Base-by-base conservation (phyloP, 1,140 invertebrate genomes). In the Drosophila orosa region DNA sequence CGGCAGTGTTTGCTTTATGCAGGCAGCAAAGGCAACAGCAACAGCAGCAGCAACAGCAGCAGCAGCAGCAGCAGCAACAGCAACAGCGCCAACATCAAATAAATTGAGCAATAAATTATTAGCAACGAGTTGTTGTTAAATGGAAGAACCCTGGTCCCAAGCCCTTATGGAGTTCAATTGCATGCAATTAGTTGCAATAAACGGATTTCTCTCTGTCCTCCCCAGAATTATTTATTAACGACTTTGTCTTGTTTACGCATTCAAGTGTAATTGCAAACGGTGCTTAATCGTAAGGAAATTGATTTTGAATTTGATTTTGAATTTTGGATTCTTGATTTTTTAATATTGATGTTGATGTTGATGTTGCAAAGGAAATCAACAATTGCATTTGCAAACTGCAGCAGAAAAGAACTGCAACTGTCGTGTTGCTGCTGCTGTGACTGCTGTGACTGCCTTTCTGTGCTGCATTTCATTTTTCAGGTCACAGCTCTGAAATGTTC, bases 171-270 rank as follows among this genome's bases (percentile, higher is more conserved):
- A 65, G 80, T 58, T 79, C 63, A 82, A 82, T 79, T 79, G 69
- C 39, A 61, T 71, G 80, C 68, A 81, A 85, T 85, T 86, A 78
- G 74, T 67, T 78, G 78, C 58, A 85, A 67, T 74, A 71, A 86
- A 86, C 61, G 68, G 52, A 71, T 78, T 86, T 78, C 37, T 63
- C 61, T 67, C 48, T 55, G 56, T 67, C 60, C 33, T 67, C 60
- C 33, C 35, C 50, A 44, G 35, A 45, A 62, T 69, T 78, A 85
- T 61, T 85, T 77, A 80, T 80, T 71, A 57, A 67, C 37, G 48
- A 47, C 24, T 44, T 29, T 37, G 55, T 47, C 35, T 81, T 62
- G 45, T 77, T 81, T 65, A 55, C 61, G 42, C 57, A 74, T 33
- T 58, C 33, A 37, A 24, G 35, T 62, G 37, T 73, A 62, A 47